Evolutionary conservation across 2,888 invertebrate species (phyloP).

Genomic region (Cryptops parisi): DNA sequence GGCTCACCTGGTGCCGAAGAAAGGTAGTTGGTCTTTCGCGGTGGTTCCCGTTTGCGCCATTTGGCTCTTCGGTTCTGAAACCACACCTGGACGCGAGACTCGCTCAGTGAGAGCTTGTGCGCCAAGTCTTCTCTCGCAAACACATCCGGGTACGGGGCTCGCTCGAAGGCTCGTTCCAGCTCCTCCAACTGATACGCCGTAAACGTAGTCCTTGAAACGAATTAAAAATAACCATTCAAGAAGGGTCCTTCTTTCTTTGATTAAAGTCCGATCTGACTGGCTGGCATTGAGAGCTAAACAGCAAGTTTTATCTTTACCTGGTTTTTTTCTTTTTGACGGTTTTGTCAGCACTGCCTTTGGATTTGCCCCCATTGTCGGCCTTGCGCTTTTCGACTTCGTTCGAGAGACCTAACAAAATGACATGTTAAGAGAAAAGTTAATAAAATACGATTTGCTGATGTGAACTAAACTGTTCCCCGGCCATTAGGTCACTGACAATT

Average conservation of each 20-base stretch:
- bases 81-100: constrained; percentile 55
- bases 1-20: background rate
- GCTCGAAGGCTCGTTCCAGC: constrained; percentile 80
- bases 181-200: constrained; percentile 90
- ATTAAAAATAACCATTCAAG: too few relatives aligned
- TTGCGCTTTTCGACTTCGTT: constrained; percentile 3
- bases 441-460: too few relatives aligned
- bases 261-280: too few relatives aligned
- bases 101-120: constrained; percentile 73
- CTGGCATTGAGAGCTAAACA: background rate
- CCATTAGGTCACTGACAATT: too few relatives aligned
- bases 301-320: constrained; percentile 42
- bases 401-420: too few relatives aligned
- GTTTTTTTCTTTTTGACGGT: constrained; percentile 86
- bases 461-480: too few relatives aligned
- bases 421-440: too few relatives aligned
- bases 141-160: constrained; percentile 92
- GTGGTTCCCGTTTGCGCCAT: constrained; percentile 87
- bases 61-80: constrained; percentile 84
- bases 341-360: constrained; percentile 45
- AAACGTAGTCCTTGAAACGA: constrained; percentile 69
- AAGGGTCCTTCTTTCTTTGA: too few relatives aligned
- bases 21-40: constrained; percentile 51
- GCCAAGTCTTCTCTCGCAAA: constrained; percentile 90
- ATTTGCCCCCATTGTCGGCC: background rate